Percentiles rank a stretch among this genome's conserved stretches.
phyloP scores from a whole-genome alignment of 2,888 invertebrate species.

The Notodonta dromedarius region DNA sequence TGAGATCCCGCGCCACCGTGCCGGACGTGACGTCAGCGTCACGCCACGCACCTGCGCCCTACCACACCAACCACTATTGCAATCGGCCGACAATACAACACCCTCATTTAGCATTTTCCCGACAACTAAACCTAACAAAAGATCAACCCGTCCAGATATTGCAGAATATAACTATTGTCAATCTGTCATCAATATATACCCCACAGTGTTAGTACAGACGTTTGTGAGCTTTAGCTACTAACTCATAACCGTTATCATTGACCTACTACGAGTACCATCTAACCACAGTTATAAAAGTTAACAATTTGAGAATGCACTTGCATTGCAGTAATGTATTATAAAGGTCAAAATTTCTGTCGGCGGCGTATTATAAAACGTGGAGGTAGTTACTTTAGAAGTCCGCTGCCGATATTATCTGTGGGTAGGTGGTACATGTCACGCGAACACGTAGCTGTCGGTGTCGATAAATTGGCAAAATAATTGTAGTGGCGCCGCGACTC shows the following conservation, averaged over 20 bases:
- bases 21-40: conserved; percentile 72
- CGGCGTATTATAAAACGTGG: neutral
- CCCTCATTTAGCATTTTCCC: conserved; percentile 11
- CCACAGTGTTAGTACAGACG: too few relatives aligned
- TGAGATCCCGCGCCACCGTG: conserved; percentile 60
- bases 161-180: neutral
- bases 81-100: conserved; percentile 20
- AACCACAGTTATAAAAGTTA: neutral
- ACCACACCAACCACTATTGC: conserved; percentile 32
- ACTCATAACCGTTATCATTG: neutral
- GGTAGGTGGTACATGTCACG: conserved; percentile 18
- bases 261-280: neutral
- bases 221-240: neutral
- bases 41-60: conserved; percentile 63
- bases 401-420: conserved; percentile 6
- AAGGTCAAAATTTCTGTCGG: neutral
- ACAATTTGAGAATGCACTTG: neutral
- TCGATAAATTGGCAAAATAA: conserved; percentile 58
- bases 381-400: conserved; percentile 20
- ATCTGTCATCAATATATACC: neutral
- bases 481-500: conserved; percentile 66
- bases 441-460: conserved; percentile 25
- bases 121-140: neutral
- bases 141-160: neutral
- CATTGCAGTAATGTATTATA: neutral